These are phyloP conservation scores for Sphaerophoria rueppellii DNA, from an alignment of 2,888 invertebrate species.

Conservation along the genomic window DNA sequence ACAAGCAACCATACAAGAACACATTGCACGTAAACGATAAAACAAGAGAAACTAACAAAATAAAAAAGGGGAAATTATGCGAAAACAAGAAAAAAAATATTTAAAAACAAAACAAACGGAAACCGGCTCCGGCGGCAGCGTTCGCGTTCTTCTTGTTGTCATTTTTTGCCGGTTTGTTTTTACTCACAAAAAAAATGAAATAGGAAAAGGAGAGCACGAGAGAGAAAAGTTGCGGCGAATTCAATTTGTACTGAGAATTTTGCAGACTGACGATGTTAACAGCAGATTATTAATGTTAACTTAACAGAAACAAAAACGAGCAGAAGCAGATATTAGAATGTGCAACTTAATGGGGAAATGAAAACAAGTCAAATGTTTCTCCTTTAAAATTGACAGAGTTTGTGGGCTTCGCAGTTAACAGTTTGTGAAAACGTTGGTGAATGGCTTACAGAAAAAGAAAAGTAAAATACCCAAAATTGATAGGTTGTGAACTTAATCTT, in stretches of 20 bases:
- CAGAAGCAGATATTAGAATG: no score
- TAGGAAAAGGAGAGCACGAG: slow-evolving; percentile 2
- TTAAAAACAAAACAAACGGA: slow-evolving; percentile 59
- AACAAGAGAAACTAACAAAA: slow-evolving; percentile 28
- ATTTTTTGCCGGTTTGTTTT: slow-evolving; percentile 56
- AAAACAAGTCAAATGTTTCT: no score
- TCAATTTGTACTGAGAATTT: slow-evolving; percentile 16
- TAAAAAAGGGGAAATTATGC: slow-evolving; percentile 39
- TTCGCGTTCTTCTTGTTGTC: slow-evolving; percentile 74
- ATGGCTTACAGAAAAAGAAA: no score
- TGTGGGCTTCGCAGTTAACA: no score
- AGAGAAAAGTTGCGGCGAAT: slow-evolving; percentile 55
- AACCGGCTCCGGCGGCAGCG: no score
- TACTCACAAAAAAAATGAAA: slow-evolving; percentile 18
- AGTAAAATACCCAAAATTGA: no score
- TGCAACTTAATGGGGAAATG: no score
- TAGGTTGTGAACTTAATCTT: no score
- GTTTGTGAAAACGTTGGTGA: no score
- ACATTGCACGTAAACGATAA: slow-evolving; percentile 30
- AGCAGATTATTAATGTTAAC: no score
- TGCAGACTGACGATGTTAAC: slow-evolving; percentile 16
- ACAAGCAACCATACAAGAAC: slow-evolving; percentile 39
- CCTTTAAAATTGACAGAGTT: no score
- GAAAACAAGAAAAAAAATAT: slow-evolving; percentile 17
- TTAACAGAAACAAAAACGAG: no score